A percentile compares a stretch with the other conserved stretches of the same genome.
These are phyloP conservation scores for Megalonaias nervosa DNA, from an alignment of 1,140 invertebrate genomes.

Conservation along the genomic window DNA sequence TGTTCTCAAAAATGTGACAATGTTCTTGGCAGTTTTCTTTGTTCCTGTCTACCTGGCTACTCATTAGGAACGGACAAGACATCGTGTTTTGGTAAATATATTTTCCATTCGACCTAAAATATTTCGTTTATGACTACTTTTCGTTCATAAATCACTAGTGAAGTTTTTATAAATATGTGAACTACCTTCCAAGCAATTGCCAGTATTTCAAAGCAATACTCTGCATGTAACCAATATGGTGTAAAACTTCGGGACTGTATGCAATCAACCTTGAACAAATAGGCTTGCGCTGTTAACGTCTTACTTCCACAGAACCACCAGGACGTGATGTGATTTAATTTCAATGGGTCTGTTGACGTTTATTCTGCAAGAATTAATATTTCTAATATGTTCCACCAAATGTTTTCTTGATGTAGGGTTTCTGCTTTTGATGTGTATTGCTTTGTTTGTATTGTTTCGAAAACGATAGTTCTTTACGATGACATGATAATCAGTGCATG, in stretches of 20 bases:
- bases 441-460: too few relatives aligned
- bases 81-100: constrained; percentile 1
- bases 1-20: background rate
- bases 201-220: too few relatives aligned
- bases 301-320: background rate
- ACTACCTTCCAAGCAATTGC: background rate
- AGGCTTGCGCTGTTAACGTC: background rate
- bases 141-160: background rate
- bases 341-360: too few relatives aligned
- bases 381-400: too few relatives aligned
- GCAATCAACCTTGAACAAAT: background rate
- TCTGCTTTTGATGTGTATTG: too few relatives aligned
- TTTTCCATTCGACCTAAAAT: background rate
- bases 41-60: background rate
- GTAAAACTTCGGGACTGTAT: too few relatives aligned
- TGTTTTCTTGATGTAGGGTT: too few relatives aligned
- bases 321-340: background rate
- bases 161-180: too few relatives aligned
- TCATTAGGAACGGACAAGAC: background rate
- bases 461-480: too few relatives aligned
- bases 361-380: too few relatives aligned
- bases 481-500: too few relatives aligned
- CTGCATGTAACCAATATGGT: too few relatives aligned
- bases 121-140: background rate
- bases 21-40: background rate